These are phyloP conservation scores for Meandrusa payeni DNA, from an alignment of 2,888 invertebrate genomes.

Conservation along the genomic window DNA sequence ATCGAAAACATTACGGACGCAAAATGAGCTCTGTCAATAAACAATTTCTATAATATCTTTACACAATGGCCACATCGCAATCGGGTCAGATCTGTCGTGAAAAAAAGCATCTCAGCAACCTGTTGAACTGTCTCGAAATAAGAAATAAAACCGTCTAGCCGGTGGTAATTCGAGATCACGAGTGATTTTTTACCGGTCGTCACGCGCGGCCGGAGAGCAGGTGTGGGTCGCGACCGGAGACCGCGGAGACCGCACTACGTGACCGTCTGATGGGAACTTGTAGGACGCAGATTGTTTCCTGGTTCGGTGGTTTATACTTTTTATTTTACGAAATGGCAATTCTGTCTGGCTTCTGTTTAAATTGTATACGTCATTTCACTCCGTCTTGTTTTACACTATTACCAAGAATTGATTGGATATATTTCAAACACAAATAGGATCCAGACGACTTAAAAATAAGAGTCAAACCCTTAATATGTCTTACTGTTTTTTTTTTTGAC, in stretches of 20 bases:
- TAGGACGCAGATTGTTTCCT: constrained; percentile 49
- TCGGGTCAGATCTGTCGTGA: constrained; percentile 24
- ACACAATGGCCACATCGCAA: constrained; percentile 22
- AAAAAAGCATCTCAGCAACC: constrained; percentile 38
- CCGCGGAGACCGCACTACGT: constrained; percentile 47
- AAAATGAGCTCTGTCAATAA: constrained; percentile 6
- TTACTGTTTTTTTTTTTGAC: too few relatives aligned
- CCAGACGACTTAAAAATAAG: too few relatives aligned
- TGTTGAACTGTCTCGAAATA: constrained; percentile 56
- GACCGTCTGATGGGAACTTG: constrained; percentile 55
- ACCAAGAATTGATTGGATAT: too few relatives aligned
- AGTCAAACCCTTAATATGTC: too few relatives aligned
- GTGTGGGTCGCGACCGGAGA: constrained; percentile 57
- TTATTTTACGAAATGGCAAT: constrained; percentile 5
- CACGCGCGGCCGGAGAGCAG: constrained; percentile 48
- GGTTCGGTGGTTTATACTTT: constrained; percentile 26
- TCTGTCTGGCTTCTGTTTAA: constrained; percentile 5
- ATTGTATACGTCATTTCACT: too few relatives aligned
- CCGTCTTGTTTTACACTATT: too few relatives aligned
- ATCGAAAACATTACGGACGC: not conserved
- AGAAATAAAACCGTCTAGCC: constrained; percentile 47
- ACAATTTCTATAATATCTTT: constrained; percentile 12
- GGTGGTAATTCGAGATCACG: constrained; percentile 60
- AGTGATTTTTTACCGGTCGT: constrained; percentile 47
- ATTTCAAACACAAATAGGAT: too few relatives aligned